Evolutionary conservation across 2,888 invertebrate species (phyloP).

Genomic region (Drosophila stalkeri): DNA sequence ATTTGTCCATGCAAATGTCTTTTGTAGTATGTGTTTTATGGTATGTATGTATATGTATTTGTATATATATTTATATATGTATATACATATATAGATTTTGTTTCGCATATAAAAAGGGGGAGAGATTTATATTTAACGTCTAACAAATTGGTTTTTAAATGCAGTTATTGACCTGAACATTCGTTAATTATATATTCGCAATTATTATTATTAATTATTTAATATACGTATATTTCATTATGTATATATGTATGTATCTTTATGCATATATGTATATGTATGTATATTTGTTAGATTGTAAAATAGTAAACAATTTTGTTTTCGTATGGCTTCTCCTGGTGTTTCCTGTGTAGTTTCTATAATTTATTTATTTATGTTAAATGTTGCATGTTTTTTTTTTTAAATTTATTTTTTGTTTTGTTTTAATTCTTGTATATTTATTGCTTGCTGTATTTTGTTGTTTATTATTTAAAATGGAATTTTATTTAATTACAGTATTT

Average conservation of each 20-base stretch:
- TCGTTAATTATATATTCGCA: slow-evolving; percentile 56
- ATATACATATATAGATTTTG: slow-evolving; percentile 2
- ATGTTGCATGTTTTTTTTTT: not conserved
- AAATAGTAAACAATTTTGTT: slow-evolving; percentile 65
- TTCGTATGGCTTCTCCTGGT: slow-evolving; percentile 33
- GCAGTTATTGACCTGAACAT: slow-evolving; percentile 83
- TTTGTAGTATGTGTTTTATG: slow-evolving; percentile 39
- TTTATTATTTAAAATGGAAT: slow-evolving; percentile 30
- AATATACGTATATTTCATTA: slow-evolving; percentile 42
- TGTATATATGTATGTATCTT: slow-evolving; percentile 44
- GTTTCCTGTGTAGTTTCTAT: slow-evolving; percentile 12
- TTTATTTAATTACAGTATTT: slow-evolving; percentile 28
- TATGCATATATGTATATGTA: slow-evolving; percentile 18
- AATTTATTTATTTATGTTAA: slow-evolving; percentile 21
- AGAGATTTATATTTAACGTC: slow-evolving; percentile 64
- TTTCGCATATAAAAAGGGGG: slow-evolving; percentile 53
- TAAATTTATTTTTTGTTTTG: not conserved
- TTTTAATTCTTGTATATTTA: slow-evolving; percentile 28
- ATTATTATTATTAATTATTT: slow-evolving; percentile 39
- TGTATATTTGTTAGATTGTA: slow-evolving; percentile 46
- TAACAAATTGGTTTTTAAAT: slow-evolving; percentile 71
- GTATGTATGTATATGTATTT: slow-evolving; percentile 39
- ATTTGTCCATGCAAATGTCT: slow-evolving; percentile 66
- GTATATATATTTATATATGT: slow-evolving; percentile 29
- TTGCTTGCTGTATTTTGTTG: slow-evolving; percentile 40